These are phyloP conservation scores for Pluvialis apricaria DNA, from an alignment of 2,113 vertebrate genomes.

Conservation along the genomic window DNA sequence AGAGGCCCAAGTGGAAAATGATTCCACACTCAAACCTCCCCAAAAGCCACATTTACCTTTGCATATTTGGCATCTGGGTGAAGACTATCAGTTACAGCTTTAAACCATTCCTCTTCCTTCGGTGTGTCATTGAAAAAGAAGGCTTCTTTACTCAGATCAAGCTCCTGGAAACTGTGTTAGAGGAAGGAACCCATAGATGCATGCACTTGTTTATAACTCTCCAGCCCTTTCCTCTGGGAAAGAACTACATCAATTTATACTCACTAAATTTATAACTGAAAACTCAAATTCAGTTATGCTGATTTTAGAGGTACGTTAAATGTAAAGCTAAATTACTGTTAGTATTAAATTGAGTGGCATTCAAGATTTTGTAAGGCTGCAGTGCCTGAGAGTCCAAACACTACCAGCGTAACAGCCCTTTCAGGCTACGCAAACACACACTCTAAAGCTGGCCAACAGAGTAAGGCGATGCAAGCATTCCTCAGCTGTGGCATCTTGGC, in stretches of 20 bases:
- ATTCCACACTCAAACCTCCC: background rate
- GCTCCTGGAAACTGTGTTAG: conserved; percentile 89
- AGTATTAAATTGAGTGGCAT: background rate
- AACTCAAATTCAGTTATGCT: background rate
- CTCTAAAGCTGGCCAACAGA: background rate
- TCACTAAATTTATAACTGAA: background rate
- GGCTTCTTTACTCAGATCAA: conserved; percentile 96
- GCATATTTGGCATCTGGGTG: conserved; percentile 92
- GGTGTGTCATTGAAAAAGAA: conserved; percentile 97
- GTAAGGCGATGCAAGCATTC: background rate
- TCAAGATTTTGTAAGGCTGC: background rate
- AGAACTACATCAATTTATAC: background rate
- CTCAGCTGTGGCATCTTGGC: background rate
- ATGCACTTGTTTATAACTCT: background rate
- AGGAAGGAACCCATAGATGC: conserved; percentile 45
- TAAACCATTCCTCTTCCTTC: conserved; percentile 95
- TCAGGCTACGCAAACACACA: background rate
- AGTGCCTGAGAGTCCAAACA: background rate
- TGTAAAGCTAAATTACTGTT: background rate
- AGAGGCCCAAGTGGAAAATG: background rate
- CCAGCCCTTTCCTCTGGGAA: background rate
- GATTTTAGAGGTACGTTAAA: background rate
- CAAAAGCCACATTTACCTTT: conserved; percentile 79
- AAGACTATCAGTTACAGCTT: conserved; percentile 87
- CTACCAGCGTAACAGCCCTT: background rate